Evolutionary conservation across 64 coral and sea anemone species (phyloP).

Genomic region (Astreopora myriophthalma): DNA sequence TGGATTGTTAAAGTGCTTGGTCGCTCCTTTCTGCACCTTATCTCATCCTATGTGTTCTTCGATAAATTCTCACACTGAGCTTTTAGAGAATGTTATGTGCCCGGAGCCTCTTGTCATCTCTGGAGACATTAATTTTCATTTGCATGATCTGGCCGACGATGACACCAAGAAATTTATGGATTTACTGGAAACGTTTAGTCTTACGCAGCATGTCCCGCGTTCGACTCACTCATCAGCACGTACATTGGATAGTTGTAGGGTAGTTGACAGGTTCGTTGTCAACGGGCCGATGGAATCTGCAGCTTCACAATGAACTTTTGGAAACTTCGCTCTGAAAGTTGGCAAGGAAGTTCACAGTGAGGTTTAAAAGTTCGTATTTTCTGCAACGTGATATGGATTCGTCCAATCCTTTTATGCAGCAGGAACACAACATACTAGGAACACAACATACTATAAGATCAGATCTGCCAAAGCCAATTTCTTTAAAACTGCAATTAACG

Average conservation of each 20-base stretch:
- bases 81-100: conserved; percentile 32
- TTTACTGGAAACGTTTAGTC: conserved; percentile 39
- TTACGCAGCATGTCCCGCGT: background rate
- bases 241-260: conserved; percentile 37
- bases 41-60: background rate
- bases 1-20: background rate
- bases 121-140: conserved; percentile 28
- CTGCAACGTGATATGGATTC: too few relatives aligned
- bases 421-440: too few relatives aligned
- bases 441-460: too few relatives aligned
- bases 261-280: too few relatives aligned
- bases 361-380: too few relatives aligned
- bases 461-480: too few relatives aligned
- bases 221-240: conserved; percentile 38
- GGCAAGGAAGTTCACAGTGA: too few relatives aligned
- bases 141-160: background rate
- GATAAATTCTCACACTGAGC: background rate
- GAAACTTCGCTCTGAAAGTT: too few relatives aligned
- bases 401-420: too few relatives aligned
- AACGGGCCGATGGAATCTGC: too few relatives aligned
- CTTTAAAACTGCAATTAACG: too few relatives aligned
- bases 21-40: background rate
- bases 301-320: too few relatives aligned
- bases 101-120: background rate
- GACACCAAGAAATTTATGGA: conserved; percentile 26